Base-by-base conservation (phyloP, 2,888 invertebrate genomes). In the Invenusta paracnida region DNA sequence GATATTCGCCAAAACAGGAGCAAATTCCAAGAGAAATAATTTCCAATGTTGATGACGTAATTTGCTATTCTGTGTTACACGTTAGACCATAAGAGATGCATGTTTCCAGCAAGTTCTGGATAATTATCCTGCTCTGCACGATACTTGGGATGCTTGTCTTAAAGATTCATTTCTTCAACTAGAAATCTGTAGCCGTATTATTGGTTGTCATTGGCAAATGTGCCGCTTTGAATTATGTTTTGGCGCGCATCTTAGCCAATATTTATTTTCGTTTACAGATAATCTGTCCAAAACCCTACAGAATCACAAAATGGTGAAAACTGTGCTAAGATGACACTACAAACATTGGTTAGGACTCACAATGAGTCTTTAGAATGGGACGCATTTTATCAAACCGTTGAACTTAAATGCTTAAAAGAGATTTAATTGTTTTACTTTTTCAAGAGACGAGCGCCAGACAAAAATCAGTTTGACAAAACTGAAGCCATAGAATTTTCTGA, bases 91-190 rank as follows among this genome's bases (percentile, higher is more conserved):
- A 73, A 73, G 73, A 73, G 73, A 5, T 13, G 73, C 73, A 13
- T 73, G 17, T 73, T 73, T 73, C 11, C 73, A 73, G 27, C 73
- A 25, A 73, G 73, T 73, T 73, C 25, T 73, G 73, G 73, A 73
- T 73, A 73, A 73, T 73, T 73, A 73, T 23, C 23, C 73, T 5
- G 73, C 73, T 13, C 23, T 73, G 73, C 73, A 73, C 11, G 73
- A 73, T 73, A 73, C 73, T 73, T 73, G 73, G 73, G 73, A 73
- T 73, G 73, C 73, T 23, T 73, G 73, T 73, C 73, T 73, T 73
- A 23, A 73, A 73, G 73, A 73, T 13, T 73, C 11, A 13, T 5
- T 5, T 73, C 73, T 73, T 23, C 73, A 73, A 73, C 27, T 23
- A 73, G 73, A 73, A 5, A 73, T 73, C 23, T 25, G 23, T 73